Percentiles rank a stretch among this genome's conserved stretches.
phyloP scores from a whole-genome alignment of 1,140 invertebrate species.

The Drosophila lacertosa region DNA sequence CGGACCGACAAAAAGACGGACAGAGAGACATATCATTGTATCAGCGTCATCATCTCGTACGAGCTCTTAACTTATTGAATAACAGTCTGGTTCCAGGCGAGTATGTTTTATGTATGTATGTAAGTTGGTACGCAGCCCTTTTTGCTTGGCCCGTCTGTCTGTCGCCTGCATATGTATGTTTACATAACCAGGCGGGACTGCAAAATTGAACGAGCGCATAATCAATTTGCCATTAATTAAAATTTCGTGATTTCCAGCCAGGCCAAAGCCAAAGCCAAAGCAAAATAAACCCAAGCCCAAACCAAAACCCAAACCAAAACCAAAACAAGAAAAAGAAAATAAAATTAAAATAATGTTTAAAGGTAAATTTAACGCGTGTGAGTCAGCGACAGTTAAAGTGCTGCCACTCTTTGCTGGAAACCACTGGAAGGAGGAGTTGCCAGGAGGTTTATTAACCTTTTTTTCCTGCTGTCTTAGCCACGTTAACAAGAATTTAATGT shows the following conservation, averaged over 20 bases:
- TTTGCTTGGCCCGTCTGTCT: slow-evolving; percentile 2
- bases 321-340: slow-evolving; percentile 21
- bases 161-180: slow-evolving; percentile 50
- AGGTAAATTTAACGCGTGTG: slow-evolving; percentile 33
- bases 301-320: slow-evolving; percentile 22
- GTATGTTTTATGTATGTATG: too few species aligned
- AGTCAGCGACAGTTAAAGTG: slow-evolving; percentile 48
- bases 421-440: slow-evolving; percentile 35
- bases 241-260: slow-evolving; percentile 49
- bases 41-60: slow-evolving; percentile 14
- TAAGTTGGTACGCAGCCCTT: slow-evolving; percentile 18
- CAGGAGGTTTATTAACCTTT: slow-evolving; percentile 73
- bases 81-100: slow-evolving; percentile 34
- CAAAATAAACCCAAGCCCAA: slow-evolving; percentile 24
- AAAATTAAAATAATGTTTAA: slow-evolving; percentile 12
- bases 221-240: slow-evolving; percentile 71
- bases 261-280: slow-evolving; percentile 13
- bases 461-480: slow-evolving; percentile 62
- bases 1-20: background rate
- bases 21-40: slow-evolving; percentile 2
- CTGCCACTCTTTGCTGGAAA: slow-evolving; percentile 47
- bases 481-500: slow-evolving; percentile 78
- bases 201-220: slow-evolving; percentile 62
- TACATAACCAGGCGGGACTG: slow-evolving; percentile 64
- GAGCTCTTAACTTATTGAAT: slow-evolving; percentile 43